These are phyloP conservation scores for Spongilla lacustris DNA, from an alignment of 37 sponge, comb jelly and placozoan genomes.

Conservation along the genomic window DNA sequence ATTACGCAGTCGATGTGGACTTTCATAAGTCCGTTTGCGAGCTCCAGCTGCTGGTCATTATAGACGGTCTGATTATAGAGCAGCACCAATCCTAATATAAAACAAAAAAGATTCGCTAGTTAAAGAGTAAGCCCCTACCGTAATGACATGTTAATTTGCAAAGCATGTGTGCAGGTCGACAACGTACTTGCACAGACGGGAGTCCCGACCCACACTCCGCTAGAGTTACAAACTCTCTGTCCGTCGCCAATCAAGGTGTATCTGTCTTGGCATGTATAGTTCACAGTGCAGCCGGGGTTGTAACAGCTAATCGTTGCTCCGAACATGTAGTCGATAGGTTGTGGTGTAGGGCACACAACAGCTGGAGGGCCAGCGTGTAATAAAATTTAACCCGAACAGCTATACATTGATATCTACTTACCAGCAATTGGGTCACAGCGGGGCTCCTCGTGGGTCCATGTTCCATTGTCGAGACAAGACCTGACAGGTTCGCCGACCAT, in stretches of 20 bases:
- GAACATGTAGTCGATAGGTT: not conserved
- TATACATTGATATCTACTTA: not conserved
- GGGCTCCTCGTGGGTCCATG: not conserved
- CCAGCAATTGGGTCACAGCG: not conserved
- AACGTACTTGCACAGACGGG: not conserved
- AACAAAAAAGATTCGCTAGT: too few species aligned
- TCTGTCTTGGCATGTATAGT: constrained; percentile 25
- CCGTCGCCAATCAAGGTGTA: constrained; percentile 3
- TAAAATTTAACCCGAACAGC: not conserved
- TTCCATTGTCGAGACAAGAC: constrained; percentile 13
- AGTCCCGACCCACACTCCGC: constrained; percentile 13
- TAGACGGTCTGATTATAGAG: not conserved
- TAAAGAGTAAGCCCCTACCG: not conserved
- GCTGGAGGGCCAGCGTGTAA: not conserved
- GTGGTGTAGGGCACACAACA: not conserved
- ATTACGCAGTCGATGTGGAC: not conserved
- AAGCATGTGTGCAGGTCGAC: not conserved
- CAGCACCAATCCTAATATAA: not conserved
- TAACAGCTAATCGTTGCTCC: not conserved
- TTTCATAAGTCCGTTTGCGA: not conserved
- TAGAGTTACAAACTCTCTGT: constrained; percentile 2
- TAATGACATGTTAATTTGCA: not conserved
- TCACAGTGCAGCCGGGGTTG: not conserved
- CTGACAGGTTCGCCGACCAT: not conserved
- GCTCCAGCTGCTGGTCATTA: not conserved